A percentile compares a stretch with the other conserved stretches of the same genome.
Evolutionary conservation across 2,113 vertebrate species (phyloP).

Genomic region (Synchiropus splendidus): DNA sequence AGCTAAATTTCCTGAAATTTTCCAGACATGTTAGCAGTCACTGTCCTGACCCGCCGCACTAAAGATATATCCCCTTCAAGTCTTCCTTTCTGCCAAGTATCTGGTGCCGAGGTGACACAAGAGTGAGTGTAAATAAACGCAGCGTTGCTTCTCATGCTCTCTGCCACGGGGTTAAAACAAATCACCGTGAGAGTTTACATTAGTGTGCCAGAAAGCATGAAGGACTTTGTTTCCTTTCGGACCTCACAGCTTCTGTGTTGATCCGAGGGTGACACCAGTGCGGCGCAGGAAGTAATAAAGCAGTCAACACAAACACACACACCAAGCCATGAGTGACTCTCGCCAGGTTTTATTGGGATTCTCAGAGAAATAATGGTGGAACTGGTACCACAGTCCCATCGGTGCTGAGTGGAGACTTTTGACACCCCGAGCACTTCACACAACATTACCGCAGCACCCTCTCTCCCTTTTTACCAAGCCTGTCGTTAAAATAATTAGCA

Average conservation of each 20-base stretch:
- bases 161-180: constrained; percentile 8
- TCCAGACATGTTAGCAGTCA: no score
- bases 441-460: constrained; percentile 48
- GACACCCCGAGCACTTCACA: constrained; percentile 41
- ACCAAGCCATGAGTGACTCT: constrained; percentile 8
- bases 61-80: no score
- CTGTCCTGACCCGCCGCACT: no score
- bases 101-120: constrained; percentile 9
- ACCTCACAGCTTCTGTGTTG: constrained; percentile 23
- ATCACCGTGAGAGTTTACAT: constrained; percentile 4
- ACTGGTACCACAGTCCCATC: constrained; percentile 27
- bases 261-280: constrained; percentile 28
- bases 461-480: constrained; percentile 39
- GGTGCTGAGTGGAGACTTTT: constrained; percentile 39
- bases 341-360: constrained; percentile 27
- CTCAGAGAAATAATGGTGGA: constrained; percentile 23
- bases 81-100: constrained; percentile 3
- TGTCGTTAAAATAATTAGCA: constrained; percentile 47
- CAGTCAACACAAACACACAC: constrained; percentile 20
- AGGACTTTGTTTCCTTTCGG: constrained; percentile 23
- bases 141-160: constrained; percentile 30
- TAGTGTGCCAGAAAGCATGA: constrained; percentile 23
- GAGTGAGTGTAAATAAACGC: constrained; percentile 35
- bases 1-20: no score
- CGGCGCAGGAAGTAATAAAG: constrained; percentile 50